These are phyloP conservation scores for Lasioglossum leucozonium DNA, from an alignment of 2,888 invertebrate species.

Conservation along the genomic window DNA sequence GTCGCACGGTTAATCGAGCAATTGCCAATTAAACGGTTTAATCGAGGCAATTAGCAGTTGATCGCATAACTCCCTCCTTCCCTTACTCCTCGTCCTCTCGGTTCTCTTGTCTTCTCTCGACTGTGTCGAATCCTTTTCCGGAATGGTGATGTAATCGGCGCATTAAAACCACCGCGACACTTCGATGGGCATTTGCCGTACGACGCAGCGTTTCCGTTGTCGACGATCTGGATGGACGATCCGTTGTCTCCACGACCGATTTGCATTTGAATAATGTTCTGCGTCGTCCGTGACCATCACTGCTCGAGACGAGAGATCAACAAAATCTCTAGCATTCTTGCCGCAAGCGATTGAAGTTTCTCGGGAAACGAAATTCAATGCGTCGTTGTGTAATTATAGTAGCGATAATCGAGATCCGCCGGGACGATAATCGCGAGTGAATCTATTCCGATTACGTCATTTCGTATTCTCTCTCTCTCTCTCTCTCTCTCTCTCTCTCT, in stretches of 20 bases:
- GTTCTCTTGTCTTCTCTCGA: constrained; percentile 12
- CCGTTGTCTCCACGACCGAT: neutral
- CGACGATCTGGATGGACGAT: constrained; percentile 16
- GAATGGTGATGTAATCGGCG: constrained; percentile 41
- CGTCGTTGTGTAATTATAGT: neutral
- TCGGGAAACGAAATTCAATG: constrained; percentile 1
- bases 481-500: too few relatives aligned
- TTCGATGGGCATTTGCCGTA: constrained; percentile 12
- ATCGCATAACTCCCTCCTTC: constrained; percentile 32
- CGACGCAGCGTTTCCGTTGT: constrained; percentile 31
- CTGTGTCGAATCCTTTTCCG: constrained; percentile 43
- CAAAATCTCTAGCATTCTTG: neutral
- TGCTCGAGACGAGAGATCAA: neutral
- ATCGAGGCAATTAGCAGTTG: constrained; percentile 65
- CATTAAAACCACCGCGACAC: constrained; percentile 10
- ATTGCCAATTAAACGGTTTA: constrained; percentile 59
- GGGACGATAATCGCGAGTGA: neutral
- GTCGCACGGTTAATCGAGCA: constrained; percentile 59
- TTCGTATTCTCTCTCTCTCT: too few relatives aligned
- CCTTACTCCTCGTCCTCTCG: neutral
- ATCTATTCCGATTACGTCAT: constrained; percentile 6
- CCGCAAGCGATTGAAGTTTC: neutral
- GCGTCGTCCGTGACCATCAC: constrained; percentile 10
- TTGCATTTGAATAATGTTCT: constrained; percentile 12
- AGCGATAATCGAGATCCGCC: neutral